Evolutionary conservation across 2,888 invertebrate genomes (phyloP), one percentile per base, ranked within the genome.

Genomic region (Acanthococcus lagerstroemiae): DNA sequence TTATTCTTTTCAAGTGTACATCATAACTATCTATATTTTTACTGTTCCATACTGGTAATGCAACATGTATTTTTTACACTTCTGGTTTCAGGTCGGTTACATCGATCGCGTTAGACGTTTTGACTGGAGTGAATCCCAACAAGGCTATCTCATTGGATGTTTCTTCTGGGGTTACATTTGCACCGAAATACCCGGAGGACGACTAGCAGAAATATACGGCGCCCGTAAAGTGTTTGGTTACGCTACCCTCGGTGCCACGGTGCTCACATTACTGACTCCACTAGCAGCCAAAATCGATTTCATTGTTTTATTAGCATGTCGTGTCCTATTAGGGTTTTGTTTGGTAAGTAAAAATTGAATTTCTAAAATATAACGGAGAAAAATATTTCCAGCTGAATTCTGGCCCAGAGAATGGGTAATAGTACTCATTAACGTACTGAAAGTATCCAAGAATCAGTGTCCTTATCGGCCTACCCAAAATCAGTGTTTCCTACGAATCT

Each of bases 161-260:
- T 94, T 94, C 81, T 94, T 90, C 81, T 93, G 90, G 87, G 93
- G 93, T 12, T 93, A 94, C 77, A 84, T 93, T 54, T 80, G 90
- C 68, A 92, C 92, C 69, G 93, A 93, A 77, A 77, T 93, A 69
- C 93, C 92, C 1, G 93, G 92, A 21, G 93, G 93, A 61, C 82
- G 89, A 71, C 79, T 93, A 71, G 88, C 92, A 22, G 91, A 90
- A 74, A 75, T 88, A 61, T 81, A 90, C 70, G 94, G 93, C 6
- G 89, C 90, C 0, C 83, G 85, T 77, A 83, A 86, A 69, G 86
- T 94, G 27, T 92, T 92, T 74, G 94, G 93, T 67, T 87, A 88
- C 75, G 90, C 91, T 70, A 88, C 93, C 78, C 77, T 93, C 67
- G 78, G 86, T 70, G 89, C 92, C 57, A 90, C 90, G 73, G 72